Evolutionary conservation across 2,113 vertebrate species (phyloP).

Genomic region (Ammodramus savannarum): DNA sequence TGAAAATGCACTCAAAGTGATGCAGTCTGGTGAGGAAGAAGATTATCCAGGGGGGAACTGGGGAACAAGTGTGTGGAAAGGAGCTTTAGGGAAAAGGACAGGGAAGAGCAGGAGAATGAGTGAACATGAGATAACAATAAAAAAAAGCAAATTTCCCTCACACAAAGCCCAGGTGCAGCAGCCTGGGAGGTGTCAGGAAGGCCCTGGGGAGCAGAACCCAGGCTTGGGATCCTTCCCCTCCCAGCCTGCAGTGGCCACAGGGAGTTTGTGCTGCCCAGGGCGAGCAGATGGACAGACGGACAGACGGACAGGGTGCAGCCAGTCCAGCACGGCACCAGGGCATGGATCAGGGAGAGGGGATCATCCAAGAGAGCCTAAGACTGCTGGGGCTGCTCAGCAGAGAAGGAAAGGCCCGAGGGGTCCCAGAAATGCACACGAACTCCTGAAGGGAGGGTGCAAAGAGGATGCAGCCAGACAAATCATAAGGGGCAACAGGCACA

Average conservation of each 20-base stretch:
- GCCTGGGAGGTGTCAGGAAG: not conserved
- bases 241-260: not conserved
- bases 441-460: not conserved
- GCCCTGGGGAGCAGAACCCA: not conserved
- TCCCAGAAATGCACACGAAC: not conserved
- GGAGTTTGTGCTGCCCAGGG: not conserved
- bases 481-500: not conserved
- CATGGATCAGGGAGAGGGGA: not conserved
- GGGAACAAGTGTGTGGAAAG: not conserved
- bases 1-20: not conserved
- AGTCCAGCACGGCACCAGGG: not conserved
- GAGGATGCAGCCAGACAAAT: not conserved
- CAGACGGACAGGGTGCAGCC: not conserved
- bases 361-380: not conserved
- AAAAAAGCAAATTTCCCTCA: not conserved
- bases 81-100: not conserved
- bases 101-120: not conserved
- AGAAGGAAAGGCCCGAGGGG: rapidly evolving
- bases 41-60: not conserved
- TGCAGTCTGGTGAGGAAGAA: not conserved
- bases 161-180: not conserved
- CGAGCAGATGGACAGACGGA: not conserved
- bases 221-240: not conserved
- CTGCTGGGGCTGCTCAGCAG: not conserved
- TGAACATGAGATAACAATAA: rapidly evolving